These are phyloP conservation scores for Drosophila picticornis DNA, from an alignment of 2,888 invertebrate genomes.

Conservation along the genomic window DNA sequence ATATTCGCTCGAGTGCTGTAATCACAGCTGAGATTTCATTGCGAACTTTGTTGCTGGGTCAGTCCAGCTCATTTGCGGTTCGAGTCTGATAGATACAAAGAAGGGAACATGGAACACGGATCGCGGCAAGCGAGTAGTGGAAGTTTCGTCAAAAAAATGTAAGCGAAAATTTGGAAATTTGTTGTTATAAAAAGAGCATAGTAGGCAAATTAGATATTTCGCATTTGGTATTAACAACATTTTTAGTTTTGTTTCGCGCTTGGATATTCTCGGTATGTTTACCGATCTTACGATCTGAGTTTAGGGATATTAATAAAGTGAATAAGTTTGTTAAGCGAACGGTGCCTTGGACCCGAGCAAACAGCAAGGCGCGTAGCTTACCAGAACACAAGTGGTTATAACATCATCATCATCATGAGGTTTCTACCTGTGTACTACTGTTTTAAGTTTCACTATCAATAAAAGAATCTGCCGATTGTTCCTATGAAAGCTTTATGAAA, in stretches of 20 bases:
- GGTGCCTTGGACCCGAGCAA: constrained; percentile 45
- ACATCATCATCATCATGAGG: constrained; percentile 40
- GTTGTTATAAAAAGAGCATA: neutral
- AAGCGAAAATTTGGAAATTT: constrained; percentile 64
- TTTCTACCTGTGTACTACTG: constrained; percentile 42
- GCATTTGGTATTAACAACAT: neutral
- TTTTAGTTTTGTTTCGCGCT: neutral
- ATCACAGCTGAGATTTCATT: constrained; percentile 13
- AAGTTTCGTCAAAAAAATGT: constrained; percentile 55
- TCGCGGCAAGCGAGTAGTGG: constrained; percentile 6
- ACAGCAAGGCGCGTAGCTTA: constrained; percentile 40
- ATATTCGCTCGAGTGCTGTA: neutral
- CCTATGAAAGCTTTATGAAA: neutral
- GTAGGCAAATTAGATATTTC: neutral
- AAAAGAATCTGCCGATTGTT: neutral
- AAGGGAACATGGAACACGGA: neutral
- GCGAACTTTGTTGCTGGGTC: constrained; percentile 61
- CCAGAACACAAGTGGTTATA: constrained; percentile 23
- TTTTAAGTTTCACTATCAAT: constrained; percentile 8
- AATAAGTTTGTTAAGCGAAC: constrained; percentile 58
- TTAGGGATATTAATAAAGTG: constrained; percentile 41
- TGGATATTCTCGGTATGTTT: neutral
- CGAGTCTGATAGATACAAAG: neutral
- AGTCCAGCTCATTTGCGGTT: constrained; percentile 45
- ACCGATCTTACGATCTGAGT: neutral